Percentiles rank a stretch among this genome's conserved stretches.
Evolutionary conservation across 2,797 vertebrate genomes (phyloP).

Genomic region (Centroberyx gerrardi): DNA sequence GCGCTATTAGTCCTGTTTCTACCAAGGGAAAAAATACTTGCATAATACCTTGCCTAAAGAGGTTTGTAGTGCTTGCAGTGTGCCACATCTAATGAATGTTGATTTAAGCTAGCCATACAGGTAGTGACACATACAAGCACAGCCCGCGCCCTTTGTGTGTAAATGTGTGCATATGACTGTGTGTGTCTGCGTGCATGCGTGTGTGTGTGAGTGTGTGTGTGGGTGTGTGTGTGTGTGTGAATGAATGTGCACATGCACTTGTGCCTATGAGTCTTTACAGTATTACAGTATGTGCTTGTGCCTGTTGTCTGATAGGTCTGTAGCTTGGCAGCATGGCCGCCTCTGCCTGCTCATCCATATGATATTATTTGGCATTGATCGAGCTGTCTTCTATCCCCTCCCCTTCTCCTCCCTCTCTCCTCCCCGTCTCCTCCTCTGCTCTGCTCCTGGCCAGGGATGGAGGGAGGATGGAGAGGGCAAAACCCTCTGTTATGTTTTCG

Average conservation of each 20-base stretch:
- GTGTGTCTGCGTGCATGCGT: neutral
- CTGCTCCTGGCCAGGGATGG: constrained; percentile 50
- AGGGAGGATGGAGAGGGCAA: constrained; percentile 43
- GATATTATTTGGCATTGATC: constrained; percentile 85
- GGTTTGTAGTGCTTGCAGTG: neutral
- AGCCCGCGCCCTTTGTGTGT: constrained; percentile 41
- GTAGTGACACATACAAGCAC: constrained; percentile 12
- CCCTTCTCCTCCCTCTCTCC: constrained; percentile 72
- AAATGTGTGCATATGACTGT: constrained; percentile 25
- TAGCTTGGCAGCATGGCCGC: constrained; percentile 58
- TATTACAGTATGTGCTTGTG: neutral
- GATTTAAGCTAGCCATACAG: constrained; percentile 4
- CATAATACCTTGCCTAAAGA: constrained; percentile 13
- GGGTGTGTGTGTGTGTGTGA: neutral
- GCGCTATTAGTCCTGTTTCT: constrained; percentile 6
- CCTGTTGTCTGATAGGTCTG: constrained; percentile 47
- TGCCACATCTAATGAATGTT: constrained; percentile 24
- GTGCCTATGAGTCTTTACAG: constrained; percentile 38
- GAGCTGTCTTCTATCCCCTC: constrained; percentile 70
- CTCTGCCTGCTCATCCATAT: constrained; percentile 78
- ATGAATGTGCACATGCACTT: constrained; percentile 1
- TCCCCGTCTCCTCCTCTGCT: constrained; percentile 63
- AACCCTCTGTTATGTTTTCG: constrained; percentile 45
- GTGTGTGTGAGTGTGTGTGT: constrained; percentile 7
- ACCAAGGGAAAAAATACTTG: neutral